Evolutionary conservation across 37 sponge, comb jelly and placozoan genomes (phyloP).

Genomic region (Dysidea cf. avara): DNA sequence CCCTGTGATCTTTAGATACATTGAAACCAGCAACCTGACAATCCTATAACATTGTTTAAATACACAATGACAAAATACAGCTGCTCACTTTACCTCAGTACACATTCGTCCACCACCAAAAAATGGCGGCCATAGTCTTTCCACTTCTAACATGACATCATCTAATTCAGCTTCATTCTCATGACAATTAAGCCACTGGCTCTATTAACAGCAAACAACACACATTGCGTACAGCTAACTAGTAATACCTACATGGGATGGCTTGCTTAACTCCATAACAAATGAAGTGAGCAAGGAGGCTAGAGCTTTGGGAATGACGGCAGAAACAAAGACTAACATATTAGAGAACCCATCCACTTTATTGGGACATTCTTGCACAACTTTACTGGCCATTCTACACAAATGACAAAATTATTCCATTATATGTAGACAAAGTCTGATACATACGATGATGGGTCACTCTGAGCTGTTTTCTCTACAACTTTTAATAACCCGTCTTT

Average conservation of each 20-base stretch:
- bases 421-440: not conserved
- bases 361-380: slow-evolving; percentile 1
- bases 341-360: slow-evolving; percentile 39
- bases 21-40: slow-evolving; percentile 66
- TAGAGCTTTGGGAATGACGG: slow-evolving; percentile 88
- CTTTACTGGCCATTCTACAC: slow-evolving; percentile 40
- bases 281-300: slow-evolving; percentile 79
- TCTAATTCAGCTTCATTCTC: slow-evolving; percentile 38
- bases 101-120: slow-evolving; percentile 73
- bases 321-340: slow-evolving; percentile 81
- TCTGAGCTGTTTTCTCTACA: slow-evolving; percentile 26
- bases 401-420: not conserved
- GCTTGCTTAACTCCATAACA: slow-evolving; percentile 61
- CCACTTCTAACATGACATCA: slow-evolving; percentile 60
- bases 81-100: slow-evolving; percentile 32
- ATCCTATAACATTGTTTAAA: slow-evolving; percentile 20
- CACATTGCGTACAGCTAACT: not conserved
- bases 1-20: slow-evolving; percentile 61
- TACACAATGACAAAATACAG: not conserved
- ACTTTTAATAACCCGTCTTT: slow-evolving; percentile 46
- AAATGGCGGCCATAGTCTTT: slow-evolving; percentile 89
- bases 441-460: slow-evolving; percentile 46
- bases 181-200: slow-evolving; percentile 10
- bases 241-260: slow-evolving; percentile 45
- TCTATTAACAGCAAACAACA: slow-evolving; percentile 15